Evolutionary conservation across 2,797 vertebrate genomes (phyloP).

Genomic region (Lithobates sylvaticus): DNA sequence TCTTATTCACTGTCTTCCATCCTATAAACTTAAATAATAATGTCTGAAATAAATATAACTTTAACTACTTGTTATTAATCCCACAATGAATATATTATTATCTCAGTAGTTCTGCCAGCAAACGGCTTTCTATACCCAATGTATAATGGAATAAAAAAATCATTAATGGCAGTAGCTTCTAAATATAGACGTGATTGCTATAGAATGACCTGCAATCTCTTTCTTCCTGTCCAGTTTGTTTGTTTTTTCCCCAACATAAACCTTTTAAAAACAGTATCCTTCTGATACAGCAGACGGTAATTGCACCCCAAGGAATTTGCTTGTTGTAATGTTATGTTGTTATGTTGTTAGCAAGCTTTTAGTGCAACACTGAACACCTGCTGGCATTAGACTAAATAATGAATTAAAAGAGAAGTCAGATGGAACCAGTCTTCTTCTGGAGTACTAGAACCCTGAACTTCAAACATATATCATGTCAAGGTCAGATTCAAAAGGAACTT

Average conservation of each 20-base stretch:
- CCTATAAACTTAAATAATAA: too few species aligned
- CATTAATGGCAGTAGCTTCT: not conserved
- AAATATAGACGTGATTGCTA: slow-evolving; percentile 16
- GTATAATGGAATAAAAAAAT: not conserved
- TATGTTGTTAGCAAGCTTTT: slow-evolving; percentile 38
- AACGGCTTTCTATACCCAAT: not conserved
- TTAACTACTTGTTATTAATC: too few species aligned
- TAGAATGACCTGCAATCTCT: slow-evolving; percentile 13
- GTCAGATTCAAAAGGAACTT: not conserved
- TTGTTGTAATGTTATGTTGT: slow-evolving; percentile 43
- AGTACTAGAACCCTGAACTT: not conserved
- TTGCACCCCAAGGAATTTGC: slow-evolving; percentile 47
- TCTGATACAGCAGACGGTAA: slow-evolving; percentile 32
- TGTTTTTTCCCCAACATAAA: not conserved
- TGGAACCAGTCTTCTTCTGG: too few species aligned
- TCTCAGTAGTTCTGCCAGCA: not conserved
- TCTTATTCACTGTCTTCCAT: too few species aligned
- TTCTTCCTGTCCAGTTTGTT: not conserved
- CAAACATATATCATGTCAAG: not conserved
- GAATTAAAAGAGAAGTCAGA: not conserved
- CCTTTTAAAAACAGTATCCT: slow-evolving; percentile 38
- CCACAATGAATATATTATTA: not conserved
- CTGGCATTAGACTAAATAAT: slow-evolving; percentile 41
- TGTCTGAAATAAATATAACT: too few species aligned
- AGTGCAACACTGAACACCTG: slow-evolving; percentile 39